Evolutionary conservation across 2,113 vertebrate genomes (phyloP), one percentile per base, ranked within the genome.

Genomic region (Mellivora capensis): DNA sequence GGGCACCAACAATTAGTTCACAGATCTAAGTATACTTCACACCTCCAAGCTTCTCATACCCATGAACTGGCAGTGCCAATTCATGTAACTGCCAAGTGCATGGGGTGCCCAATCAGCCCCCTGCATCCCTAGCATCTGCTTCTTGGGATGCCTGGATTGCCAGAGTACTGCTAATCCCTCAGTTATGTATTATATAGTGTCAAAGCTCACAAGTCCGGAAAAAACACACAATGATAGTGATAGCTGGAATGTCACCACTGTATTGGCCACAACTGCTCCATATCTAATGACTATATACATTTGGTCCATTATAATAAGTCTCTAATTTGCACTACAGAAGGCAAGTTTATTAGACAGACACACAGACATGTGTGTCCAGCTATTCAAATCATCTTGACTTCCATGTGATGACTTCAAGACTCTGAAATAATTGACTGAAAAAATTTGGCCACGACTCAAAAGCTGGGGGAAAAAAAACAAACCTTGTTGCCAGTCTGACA

Each of bases 401-500:
- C 59, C 14, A 87, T 59, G 31, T 92, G 74, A 96, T 84, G 81
- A 91, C 62, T 96, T 98, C 44, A 87, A 94, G 62, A 95, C 82
- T 88, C 37, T 94, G 64, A 97, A 97, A 97, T 87, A 96, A 83
- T 2, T 90, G 76, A 94, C 86, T 84, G 54, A 95, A 39, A 87
- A 97, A 96, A 96, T 80, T 62, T 98, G 97, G 96, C 93, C 84
- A 97, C 7, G 29, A 72, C 94, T 97, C 94, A 97, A 98, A 98
- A 95, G 25, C 49, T 64, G 14, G 62, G 29, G 52, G 2, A 0
- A 21, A 39, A 23, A 54, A 90, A 67, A 72, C 6, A 52, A 94
- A 96, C 29, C 86, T 96, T 62, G 11, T 83, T 89, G 57, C 94
- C 89, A 79, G 44, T 80, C 87, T 97, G 94, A 97, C 87, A 91